Evolutionary conservation across 2,888 invertebrate genomes (phyloP), one percentile per base, ranked within the genome.

Genomic region (Neocrepidodera transversa): DNA sequence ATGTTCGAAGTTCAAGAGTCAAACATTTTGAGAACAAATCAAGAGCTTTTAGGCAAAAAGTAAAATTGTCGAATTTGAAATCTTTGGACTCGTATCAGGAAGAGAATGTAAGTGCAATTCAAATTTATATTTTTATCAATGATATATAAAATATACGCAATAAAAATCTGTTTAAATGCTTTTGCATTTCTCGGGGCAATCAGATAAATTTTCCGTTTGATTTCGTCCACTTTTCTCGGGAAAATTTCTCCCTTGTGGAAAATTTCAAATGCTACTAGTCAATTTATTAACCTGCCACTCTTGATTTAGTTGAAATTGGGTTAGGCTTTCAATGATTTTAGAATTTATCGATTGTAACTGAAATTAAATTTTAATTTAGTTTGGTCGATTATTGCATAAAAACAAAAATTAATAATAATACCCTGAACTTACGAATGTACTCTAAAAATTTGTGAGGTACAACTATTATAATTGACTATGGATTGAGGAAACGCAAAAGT

Each of bases 21-120:
- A 76, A 75, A 74, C 71, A 74, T 18, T 67, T 69, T 8, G 71
- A 74, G 49, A 73, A 73, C 36, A 71, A 71, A 66, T 61, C 70
- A 1, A 73, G 72, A 61, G 64, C 69, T 17, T 70, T 67, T 17
- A 67, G 66, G 42, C 71, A 68, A 50, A 58, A 67, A 16, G 64
- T 64, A 5, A 66, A 60, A 36, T 60, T 63, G 38, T 53, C 60
- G 8, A 40, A 58, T 18, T 50, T 61, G 35, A 70, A 67, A 50
- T 59, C 67, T 5, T 63, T 57, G 8, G 64, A 65, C 55, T 52
- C 58, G 17, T 57, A 52, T 36, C 42, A 20, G 23, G 54, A 64
- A 23, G 62, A 51, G 13, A 58, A 56, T 35, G 68, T 67, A 61
- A 58, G 62, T 65, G 13, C 4, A 50, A 26, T 7, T 35, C 2